Evolutionary conservation across 2,888 invertebrate species (phyloP).

Genomic region (Cylloceria caligata): DNA sequence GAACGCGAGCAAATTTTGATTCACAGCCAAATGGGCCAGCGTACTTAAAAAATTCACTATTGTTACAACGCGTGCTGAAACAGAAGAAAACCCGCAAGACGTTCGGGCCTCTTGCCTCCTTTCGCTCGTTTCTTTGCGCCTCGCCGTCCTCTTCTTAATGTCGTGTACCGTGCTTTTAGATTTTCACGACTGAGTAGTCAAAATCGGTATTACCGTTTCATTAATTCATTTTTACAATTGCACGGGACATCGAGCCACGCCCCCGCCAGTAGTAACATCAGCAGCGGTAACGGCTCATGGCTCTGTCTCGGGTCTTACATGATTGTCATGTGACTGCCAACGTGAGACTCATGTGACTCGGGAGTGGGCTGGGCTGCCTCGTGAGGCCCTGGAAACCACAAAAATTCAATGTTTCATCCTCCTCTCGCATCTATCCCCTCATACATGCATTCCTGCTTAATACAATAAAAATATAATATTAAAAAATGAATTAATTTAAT

Average conservation of each 20-base stretch:
- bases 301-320: conserved; percentile 78
- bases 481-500: too few relatives aligned
- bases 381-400: conserved; percentile 56
- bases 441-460: neutral
- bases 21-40: conserved; percentile 75
- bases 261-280: conserved; percentile 72
- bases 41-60: conserved; percentile 61
- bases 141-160: neutral
- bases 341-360: conserved; percentile 84
- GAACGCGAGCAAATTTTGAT: conserved; percentile 72
- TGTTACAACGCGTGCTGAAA: conserved; percentile 38
- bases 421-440: neutral
- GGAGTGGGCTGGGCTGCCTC: conserved; percentile 73
- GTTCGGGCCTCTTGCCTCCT: conserved; percentile 4
- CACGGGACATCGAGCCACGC: conserved; percentile 77
- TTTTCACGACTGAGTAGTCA: neutral
- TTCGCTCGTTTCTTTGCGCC: conserved; percentile 6
- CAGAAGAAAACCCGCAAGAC: conserved; percentile 46
- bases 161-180: neutral
- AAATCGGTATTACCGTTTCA: neutral
- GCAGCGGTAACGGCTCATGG: conserved; percentile 23
- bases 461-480: conserved; percentile 1
- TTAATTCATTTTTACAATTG: conserved; percentile 30
- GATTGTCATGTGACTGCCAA: conserved; percentile 84
- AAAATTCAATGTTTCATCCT: conserved; percentile 28